Percentiles rank a stretch among this genome's conserved stretches.
phyloP scores from a whole-genome alignment of 2,797 vertebrate species.

The Knipowitschia caucasica region DNA sequence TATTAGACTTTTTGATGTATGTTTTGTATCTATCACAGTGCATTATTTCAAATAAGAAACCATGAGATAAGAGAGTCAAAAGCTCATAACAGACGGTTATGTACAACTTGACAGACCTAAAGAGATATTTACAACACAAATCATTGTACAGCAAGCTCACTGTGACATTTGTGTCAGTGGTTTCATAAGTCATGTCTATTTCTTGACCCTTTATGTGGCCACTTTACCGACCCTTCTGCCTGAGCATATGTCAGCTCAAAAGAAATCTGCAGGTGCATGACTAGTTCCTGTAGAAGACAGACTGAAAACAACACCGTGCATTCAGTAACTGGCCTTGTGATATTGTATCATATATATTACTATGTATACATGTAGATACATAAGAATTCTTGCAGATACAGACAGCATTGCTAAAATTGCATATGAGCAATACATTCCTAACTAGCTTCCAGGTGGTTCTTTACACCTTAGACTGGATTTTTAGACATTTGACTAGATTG shows the following conservation, averaged over 20 bases:
- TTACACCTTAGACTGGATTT: conserved; percentile 18
- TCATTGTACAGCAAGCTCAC: conserved; percentile 38
- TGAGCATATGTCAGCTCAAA: conserved; percentile 57
- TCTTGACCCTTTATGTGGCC: conserved; percentile 44
- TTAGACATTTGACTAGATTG: conserved; percentile 36
- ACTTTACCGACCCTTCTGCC: conserved; percentile 57
- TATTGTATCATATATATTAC: neutral
- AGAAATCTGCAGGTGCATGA: conserved; percentile 40
- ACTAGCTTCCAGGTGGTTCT: conserved; percentile 9
- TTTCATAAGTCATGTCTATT: conserved; percentile 33
- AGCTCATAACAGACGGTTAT: too few species aligned
- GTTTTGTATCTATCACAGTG: neutral
- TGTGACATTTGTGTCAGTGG: conserved; percentile 26
- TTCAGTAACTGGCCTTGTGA: too few species aligned
- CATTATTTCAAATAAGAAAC: neutral
- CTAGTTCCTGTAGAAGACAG: conserved; percentile 11
- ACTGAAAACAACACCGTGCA: neutral
- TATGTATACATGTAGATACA: too few species aligned
- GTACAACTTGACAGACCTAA: too few species aligned
- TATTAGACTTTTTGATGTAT: neutral
- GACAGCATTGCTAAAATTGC: too few species aligned
- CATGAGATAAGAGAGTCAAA: too few species aligned
- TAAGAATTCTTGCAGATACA: too few species aligned
- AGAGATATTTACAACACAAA: conserved; percentile 1
- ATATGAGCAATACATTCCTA: conserved; percentile 26